These are phyloP conservation scores for Cyanoderma ruficeps DNA, from an alignment of 2,113 vertebrate genomes.

Conservation along the genomic window DNA sequence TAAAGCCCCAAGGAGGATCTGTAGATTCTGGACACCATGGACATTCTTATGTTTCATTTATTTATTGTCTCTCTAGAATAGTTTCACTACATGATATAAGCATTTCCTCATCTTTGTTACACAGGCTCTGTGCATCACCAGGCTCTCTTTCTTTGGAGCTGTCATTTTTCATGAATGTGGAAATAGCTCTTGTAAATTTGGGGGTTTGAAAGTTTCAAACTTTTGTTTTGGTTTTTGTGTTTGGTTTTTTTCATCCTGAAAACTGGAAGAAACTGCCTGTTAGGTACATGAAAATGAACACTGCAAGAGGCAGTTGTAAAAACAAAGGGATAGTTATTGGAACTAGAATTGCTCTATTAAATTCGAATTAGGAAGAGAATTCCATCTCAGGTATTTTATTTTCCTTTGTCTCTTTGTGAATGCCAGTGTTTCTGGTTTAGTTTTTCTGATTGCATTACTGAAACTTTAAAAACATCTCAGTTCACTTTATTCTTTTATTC, in stretches of 20 bases:
- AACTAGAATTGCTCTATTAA: neutral
- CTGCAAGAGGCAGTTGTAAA: neutral
- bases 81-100: neutral
- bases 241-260: neutral
- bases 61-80: neutral
- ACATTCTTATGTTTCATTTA: neutral
- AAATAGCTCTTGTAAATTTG: neutral
- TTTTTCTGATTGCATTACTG: neutral
- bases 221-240: neutral
- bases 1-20: neutral
- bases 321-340: neutral
- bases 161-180: neutral
- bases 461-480: neutral
- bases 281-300: neutral
- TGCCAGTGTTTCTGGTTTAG: neutral
- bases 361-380: neutral
- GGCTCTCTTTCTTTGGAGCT: neutral
- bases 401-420: neutral
- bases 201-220: neutral
- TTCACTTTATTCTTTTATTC: neutral
- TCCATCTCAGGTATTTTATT: neutral
- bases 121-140: neutral
- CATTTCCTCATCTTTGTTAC: neutral
- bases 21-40: neutral
- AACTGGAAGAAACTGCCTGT: neutral